A percentile compares a stretch with the other conserved stretches of the same genome.
Conservation (phyloP, 2,888 invertebrate species). For the Ptilodon capucinus region DNA sequence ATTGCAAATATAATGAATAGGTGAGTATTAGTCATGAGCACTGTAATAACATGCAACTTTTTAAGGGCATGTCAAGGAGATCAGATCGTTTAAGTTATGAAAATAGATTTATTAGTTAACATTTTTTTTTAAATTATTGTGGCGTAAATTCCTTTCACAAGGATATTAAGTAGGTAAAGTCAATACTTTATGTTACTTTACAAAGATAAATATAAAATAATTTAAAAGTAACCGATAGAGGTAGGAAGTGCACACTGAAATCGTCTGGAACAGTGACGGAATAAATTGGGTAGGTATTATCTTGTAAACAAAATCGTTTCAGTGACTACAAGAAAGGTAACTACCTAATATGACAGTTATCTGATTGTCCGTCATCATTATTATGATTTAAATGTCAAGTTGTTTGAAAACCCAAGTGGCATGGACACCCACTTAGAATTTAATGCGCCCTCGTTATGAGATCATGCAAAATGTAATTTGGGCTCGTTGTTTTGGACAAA, state of each 20-base stretch:
- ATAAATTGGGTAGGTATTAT: constrained; percentile 7
- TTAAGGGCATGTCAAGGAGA: constrained; percentile 38
- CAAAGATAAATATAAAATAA: not conserved
- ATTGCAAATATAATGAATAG: constrained; percentile 23
- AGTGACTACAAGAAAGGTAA: constrained; percentile 1
- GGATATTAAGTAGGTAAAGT: not conserved
- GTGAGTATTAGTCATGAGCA: constrained; percentile 1
- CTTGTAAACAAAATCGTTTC: constrained; percentile 13
- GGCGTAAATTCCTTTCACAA: not conserved
- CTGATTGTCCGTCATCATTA: constrained; percentile 10
- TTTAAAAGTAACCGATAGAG: not conserved
- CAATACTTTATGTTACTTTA: too few species aligned
- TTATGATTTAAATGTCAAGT: not conserved
- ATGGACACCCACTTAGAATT: not conserved
- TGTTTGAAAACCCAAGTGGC: not conserved
- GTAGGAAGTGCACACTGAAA: constrained; percentile 16
- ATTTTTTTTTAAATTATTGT: not conserved
- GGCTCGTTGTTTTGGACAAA: not conserved
- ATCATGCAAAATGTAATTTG: not conserved
- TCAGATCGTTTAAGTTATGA: not conserved
- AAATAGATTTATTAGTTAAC: not conserved
- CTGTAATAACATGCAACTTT: constrained; percentile 17
- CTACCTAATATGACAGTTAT: constrained; percentile 8
- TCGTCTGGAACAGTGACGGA: constrained; percentile 16
- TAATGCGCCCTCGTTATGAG: not conserved